Evolutionary conservation across 2,113 vertebrate genomes (phyloP), one percentile per base, ranked within the genome.

Genomic region (Anolis carolinensis): DNA sequence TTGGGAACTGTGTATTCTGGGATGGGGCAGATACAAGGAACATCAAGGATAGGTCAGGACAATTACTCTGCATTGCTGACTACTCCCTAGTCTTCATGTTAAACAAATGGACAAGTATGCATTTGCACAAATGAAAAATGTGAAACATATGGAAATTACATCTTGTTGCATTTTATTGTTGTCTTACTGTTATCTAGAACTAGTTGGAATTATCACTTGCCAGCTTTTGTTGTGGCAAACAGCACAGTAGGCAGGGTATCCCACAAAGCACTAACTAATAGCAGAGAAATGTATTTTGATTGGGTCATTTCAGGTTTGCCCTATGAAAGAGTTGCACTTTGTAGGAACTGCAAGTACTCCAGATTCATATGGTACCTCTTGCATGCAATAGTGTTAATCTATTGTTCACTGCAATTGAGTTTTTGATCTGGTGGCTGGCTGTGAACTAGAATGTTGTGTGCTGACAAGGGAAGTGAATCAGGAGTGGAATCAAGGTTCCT

Each of bases 31-130:
- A 78, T 75, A 8, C 11, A 7, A 27, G 76, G 30, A 20, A 7
- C 8, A 8, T 74, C 11, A 0, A 11, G 0, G 0, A 59, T 81
- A 65, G 52, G 1, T 0, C 2, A 2, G 0, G 14, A 14, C 18
- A 36, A 5, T 36, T 62, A 4, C 27, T 0, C 1, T 30, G 16
- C 8, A 16, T 27, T 59, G 36, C 2, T 16, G 21, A 32, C n/a
- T 30, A 5, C 13, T 13, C 71, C 13, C 11, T 0, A 7, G 70
- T n/a, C 52, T 85, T 70, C 34, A 25, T 34, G 16, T 67, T 65
- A 81, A 81, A n/a, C 13, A 8, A 68, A 73, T 9, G 21, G 76
- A 48, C 23, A 20, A 34, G 65, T 20, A 32, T 75, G 34, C 34
- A 65, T 67, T 48, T 52, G 23, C 78, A 80, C 79, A 44, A 27